phyloP scores from a whole-genome alignment of 2,113 vertebrate genomes.

The Albula goreensis region DNA sequence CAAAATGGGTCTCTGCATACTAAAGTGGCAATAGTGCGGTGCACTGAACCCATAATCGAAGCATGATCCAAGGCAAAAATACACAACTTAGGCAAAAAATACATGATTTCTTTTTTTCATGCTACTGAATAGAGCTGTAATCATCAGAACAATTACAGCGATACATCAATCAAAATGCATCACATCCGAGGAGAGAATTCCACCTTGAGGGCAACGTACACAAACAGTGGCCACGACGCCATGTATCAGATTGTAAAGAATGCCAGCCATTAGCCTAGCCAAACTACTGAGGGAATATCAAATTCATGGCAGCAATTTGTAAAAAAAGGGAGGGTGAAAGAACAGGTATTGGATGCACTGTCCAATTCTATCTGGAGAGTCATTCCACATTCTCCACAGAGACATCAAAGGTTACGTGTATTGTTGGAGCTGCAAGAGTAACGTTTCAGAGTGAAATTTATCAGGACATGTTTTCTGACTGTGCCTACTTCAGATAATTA shows the following conservation, averaged over 20 bases:
- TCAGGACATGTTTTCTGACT: background rate
- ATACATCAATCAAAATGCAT: background rate
- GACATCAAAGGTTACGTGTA: background rate
- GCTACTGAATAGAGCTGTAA: background rate
- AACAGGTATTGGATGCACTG: background rate
- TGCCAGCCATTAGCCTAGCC: background rate
- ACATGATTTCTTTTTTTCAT: too few species aligned
- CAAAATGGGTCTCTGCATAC: too few species aligned
- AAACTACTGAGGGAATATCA: background rate
- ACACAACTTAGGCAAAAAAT: background rate
- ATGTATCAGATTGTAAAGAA: background rate
- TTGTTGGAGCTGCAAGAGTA: background rate
- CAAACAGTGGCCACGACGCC: background rate
- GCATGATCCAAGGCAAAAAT: background rate
- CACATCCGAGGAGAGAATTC: background rate
- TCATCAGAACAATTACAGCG: background rate
- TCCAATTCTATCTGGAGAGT: background rate
- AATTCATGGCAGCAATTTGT: background rate
- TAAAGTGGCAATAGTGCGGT: too few species aligned
- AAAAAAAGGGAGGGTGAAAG: background rate
- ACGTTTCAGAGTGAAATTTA: background rate
- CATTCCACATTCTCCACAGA: background rate
- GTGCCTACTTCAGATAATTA: too few species aligned
- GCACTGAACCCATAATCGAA: too few species aligned
- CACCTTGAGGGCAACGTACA: background rate